Conservation (phyloP, 2,797 vertebrate genomes). For the Squalus acanthias region DNA sequence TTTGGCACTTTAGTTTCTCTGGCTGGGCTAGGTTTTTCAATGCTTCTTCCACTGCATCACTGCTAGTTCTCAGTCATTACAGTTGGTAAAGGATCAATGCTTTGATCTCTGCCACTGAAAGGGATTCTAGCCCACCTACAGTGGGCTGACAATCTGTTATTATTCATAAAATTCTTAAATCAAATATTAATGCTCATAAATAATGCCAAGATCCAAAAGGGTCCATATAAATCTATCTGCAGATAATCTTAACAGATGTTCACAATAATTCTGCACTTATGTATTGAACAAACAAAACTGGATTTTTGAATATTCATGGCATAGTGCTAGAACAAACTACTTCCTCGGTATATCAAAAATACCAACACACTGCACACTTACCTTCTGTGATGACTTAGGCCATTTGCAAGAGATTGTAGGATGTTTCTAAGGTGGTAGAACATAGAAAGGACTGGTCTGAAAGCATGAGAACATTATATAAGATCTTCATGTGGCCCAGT, state of each 20-base stretch:
- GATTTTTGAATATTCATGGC: neutral
- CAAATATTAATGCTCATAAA: neutral
- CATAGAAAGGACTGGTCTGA: neutral
- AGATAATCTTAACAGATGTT: neutral
- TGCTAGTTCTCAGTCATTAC: neutral
- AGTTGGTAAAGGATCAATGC: neutral
- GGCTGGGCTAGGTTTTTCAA: neutral
- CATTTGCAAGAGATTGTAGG: neutral
- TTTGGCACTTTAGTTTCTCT: neutral
- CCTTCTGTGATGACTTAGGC: neutral
- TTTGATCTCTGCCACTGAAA: neutral
- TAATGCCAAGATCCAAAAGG: neutral
- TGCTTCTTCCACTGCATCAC: neutral
- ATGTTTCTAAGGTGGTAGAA: neutral
- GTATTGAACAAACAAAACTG: neutral
- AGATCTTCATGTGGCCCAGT: neutral
- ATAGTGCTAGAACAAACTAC: neutral
- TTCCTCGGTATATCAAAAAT: neutral
- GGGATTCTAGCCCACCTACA: neutral
- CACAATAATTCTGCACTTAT: neutral
- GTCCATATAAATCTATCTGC: neutral
- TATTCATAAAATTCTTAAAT: neutral
- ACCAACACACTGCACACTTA: neutral
- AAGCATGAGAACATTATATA: neutral
- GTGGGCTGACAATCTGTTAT: neutral